Percentiles rank a stretch among this genome's conserved stretches.
These are phyloP conservation scores for Trichomalopsis sarcophagae DNA, from an alignment of 1,140 invertebrate genomes.

Conservation along the genomic window DNA sequence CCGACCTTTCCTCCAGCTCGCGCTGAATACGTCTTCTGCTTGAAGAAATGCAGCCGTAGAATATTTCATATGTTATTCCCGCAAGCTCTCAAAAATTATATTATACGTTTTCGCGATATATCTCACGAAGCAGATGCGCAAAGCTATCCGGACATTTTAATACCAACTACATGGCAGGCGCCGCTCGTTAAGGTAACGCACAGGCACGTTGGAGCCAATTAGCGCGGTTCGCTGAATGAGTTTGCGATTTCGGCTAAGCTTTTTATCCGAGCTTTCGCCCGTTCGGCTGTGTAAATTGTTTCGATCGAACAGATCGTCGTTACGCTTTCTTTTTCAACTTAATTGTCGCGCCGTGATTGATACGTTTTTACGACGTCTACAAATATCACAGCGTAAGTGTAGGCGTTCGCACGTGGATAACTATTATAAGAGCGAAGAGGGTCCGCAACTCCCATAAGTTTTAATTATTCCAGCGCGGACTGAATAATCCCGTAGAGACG, in stretches of 20 bases:
- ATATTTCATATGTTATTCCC: no score
- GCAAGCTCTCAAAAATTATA: no score
- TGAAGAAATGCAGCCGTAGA: no score
- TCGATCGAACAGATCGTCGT: not conserved
- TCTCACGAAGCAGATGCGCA: not conserved
- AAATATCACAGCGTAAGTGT: not conserved
- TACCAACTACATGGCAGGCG: not conserved
- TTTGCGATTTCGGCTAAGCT: slow-evolving; percentile 11
- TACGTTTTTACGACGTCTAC: not conserved
- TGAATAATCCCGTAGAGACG: not conserved
- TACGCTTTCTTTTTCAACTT: no score
- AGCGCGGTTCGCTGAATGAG: slow-evolving; percentile 1
- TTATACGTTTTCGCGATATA: not conserved
- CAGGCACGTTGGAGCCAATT: slow-evolving; percentile 16
- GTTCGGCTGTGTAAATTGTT: not conserved
- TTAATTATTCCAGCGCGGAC: not conserved
- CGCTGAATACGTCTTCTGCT: no score
- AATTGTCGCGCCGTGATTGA: no score
- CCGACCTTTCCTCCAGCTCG: no score
- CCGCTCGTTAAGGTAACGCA: slow-evolving; percentile 13
- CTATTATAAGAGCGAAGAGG: not conserved
- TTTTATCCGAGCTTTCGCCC: not conserved
- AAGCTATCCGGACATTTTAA: not conserved
- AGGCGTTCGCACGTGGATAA: no score
- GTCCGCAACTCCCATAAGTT: not conserved